phyloP scores from a whole-genome alignment of 2,113 vertebrate species.

The Corythaixoides concolor region DNA sequence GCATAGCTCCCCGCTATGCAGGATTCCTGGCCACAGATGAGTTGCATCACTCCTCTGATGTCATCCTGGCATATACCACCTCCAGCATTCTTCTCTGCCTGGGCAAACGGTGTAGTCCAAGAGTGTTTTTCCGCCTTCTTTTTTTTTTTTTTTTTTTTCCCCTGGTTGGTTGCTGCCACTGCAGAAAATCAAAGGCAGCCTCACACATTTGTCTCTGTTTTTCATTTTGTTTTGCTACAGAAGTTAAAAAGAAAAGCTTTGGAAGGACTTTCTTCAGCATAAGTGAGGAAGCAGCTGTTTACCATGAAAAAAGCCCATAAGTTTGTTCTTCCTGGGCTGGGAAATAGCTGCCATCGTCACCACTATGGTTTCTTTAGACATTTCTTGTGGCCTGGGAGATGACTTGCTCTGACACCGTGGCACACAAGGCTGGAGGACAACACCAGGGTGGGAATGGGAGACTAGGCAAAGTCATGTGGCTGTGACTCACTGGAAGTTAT shows the following conservation, averaged over 20 bases:
- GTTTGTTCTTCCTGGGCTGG: conserved; percentile 33
- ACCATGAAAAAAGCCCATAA: not conserved
- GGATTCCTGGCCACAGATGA: conserved; percentile 1
- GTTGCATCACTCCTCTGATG: conserved; percentile 29
- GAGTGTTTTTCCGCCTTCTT: not conserved
- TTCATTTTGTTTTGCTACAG: conserved; percentile 50
- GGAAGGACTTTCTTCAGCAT: conserved; percentile 34
- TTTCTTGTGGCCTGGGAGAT: conserved; percentile 18
- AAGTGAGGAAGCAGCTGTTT: conserved; percentile 58
- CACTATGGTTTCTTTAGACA: not conserved
- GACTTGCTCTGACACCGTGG: not conserved
- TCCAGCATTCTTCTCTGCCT: conserved; percentile 22
- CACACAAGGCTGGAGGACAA: not conserved
- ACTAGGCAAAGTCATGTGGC: conserved; percentile 1
- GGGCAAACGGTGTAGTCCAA: not conserved
- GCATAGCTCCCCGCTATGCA: not conserved
- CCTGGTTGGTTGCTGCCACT: not conserved
- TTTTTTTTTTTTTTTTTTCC: fast-evolving
- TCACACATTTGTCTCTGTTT: conserved; percentile 42
- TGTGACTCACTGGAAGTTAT: conserved; percentile 2
- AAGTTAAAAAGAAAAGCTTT: conserved; percentile 41
- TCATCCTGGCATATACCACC: conserved; percentile 32
- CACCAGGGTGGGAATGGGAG: not conserved
- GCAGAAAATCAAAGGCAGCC: conserved; percentile 38
- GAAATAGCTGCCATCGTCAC: not conserved